A percentile compares a stretch with the other conserved stretches of the same genome.
phyloP scores from a whole-genome alignment of 2,888 invertebrate genomes.

The Apotomis betuletana region DNA sequence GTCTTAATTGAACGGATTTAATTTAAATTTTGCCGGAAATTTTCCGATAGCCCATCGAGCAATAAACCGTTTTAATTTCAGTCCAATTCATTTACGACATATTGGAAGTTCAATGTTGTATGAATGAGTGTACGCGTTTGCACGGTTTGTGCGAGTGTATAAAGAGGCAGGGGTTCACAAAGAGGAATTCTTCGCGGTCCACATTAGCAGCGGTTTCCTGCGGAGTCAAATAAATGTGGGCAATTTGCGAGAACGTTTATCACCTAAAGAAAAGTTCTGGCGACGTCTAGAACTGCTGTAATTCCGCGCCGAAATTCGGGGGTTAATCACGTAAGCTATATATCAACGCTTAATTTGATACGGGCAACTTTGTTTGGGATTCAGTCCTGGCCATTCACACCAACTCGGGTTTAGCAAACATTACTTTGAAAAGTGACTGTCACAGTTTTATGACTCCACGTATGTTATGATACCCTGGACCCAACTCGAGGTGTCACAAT shows the following conservation, averaged over 20 bases:
- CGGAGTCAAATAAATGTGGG: constrained; percentile 75
- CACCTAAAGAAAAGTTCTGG: constrained; percentile 80
- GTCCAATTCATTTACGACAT: constrained; percentile 64
- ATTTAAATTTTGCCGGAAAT: constrained; percentile 58
- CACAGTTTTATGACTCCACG: constrained; percentile 9
- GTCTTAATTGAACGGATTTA: constrained; percentile 63
- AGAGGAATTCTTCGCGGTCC: constrained; percentile 63
- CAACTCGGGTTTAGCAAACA: constrained; percentile 48
- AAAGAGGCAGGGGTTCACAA: constrained; percentile 50
- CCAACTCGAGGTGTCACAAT: too few relatives aligned
- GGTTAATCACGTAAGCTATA: constrained; percentile 73
- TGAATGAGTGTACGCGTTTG: constrained; percentile 55
- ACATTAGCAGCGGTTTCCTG: constrained; percentile 73
- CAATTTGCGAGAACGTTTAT: constrained; percentile 80
- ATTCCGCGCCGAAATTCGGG: constrained; percentile 71
- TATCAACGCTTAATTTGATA: constrained; percentile 75
- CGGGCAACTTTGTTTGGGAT: constrained; percentile 65
- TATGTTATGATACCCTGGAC: constrained; percentile 6
- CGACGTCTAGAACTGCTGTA: constrained; percentile 75
- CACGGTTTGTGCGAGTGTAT: constrained; percentile 50
- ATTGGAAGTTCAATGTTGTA: constrained; percentile 63
- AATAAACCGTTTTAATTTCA: constrained; percentile 63
- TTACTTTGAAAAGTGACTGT: constrained; percentile 48
- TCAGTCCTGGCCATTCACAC: constrained; percentile 51
- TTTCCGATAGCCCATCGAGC: constrained; percentile 63